Evolutionary conservation across 1,140 invertebrate species (phyloP), one percentile per base, ranked within the genome.

Genomic region (Aphaenogaster rudis): DNA sequence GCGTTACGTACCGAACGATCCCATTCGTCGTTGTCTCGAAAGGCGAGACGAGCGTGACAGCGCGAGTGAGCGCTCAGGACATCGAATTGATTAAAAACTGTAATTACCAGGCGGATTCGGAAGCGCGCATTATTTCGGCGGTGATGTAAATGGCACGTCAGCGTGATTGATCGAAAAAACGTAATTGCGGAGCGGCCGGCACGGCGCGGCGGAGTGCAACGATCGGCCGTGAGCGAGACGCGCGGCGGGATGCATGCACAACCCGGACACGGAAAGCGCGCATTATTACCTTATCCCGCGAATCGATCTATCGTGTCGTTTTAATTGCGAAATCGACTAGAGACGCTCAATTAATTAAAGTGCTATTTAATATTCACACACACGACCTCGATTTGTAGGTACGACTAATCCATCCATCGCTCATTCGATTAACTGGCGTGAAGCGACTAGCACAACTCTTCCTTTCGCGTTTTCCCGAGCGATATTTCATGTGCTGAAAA

Each of bases 251-350:
- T 36, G 79, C 78, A 33, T n/a, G 66, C 36, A 54, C 54, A 15
- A 48, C 11, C 21, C 66, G 42, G 67, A 36, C 80, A 84, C 72
- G 81, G 39, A 21, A 57, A 57, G 42, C 87, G 80, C 33, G 21
- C 67, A 61, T 86, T 80, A 74, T 79, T 80, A 88, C 61, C 86
- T 86, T 76, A 88, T 86, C 61, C 71, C 42, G 74, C 76, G 50
- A 42, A 86, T 88, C 88, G 74, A 88, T 88, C 82, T 48, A 36
- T 63, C 80, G 72, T 63, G 45, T 48, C 54, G 76, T 86, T 89
- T 89, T 89, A 89, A 89, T 89, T 89, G 88, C 71, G 21, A 85
- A 57, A 72, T 85, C 86, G 72, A 52, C 63, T 64, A n/a, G 69
- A 72, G 79, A 77, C 52, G 81, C 66, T 74, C 67, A 77, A 88